Conservation (phyloP, 2,113 vertebrate species). For the Hypocryptadius cinnamomeus region DNA sequence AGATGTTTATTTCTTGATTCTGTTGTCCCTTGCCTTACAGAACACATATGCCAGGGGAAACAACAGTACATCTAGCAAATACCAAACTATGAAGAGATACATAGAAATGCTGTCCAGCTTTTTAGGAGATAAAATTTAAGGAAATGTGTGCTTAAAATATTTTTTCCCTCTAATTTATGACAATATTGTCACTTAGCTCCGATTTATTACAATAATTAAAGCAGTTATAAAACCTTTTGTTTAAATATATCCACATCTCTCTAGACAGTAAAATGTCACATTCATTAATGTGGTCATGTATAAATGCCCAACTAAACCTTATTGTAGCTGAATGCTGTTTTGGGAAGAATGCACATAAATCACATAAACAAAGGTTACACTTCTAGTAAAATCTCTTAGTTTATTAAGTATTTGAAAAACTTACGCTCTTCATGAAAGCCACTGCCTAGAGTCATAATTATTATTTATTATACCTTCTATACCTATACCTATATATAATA, state of each 20-base stretch:
- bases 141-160: background rate
- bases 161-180: background rate
- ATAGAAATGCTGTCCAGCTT: background rate
- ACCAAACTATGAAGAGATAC: background rate
- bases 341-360: background rate
- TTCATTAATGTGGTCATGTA: background rate
- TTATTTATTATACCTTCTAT: too few relatives aligned
- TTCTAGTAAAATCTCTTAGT: background rate
- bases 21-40: background rate
- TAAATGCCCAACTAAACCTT: background rate
- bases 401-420: background rate
- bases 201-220: background rate
- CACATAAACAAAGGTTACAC: background rate
- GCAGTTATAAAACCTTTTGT: background rate
- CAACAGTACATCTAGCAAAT: background rate
- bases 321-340: background rate
- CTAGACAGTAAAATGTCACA: background rate
- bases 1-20: constrained; percentile 48
- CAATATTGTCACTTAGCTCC: background rate
- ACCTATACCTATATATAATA: too few relatives aligned
- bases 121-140: background rate
- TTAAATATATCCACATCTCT: background rate
- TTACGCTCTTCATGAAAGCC: background rate
- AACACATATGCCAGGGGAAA: background rate
- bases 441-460: background rate